Evolutionary conservation across 2,113 vertebrate species (phyloP), one percentile per base, ranked within the genome.

Genomic region (Shinisaurus crocodilurus): DNA sequence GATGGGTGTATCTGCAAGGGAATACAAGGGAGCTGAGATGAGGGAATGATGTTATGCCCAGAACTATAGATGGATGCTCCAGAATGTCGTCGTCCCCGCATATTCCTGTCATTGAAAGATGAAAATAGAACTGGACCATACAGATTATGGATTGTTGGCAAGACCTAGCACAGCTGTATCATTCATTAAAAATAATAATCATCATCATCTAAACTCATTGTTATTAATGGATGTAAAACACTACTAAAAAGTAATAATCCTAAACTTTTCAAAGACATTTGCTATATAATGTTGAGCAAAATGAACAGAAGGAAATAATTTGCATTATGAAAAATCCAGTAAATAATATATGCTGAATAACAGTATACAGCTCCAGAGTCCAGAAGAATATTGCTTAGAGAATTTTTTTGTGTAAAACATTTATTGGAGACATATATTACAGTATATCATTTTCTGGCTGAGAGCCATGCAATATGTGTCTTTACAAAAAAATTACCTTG

Each of bases 381-480:
- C 79, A 91, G 94, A 92, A 96, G 95, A 95, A 96, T 95, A 97
- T 97, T 97, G 97, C 96, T 97, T 93, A 95, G 96, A 97, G 95
- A 97, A 95, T 92, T 96, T 97, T n/a, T 90, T 96, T 96, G 95
- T 97, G 97, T 97, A 97, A 98, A 98, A 97, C 97, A 97, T 97
- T 98, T 98, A 98, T 98, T 97, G 97, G 95, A 97, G 97, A 96
- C 97, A 97, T 97, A 97, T 97, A 97, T 98, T 98, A 97, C 94
- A 96, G 96, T 97, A 97, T 97, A 97, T 97, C 96, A 97, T 96
- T 97, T 97, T 96, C 96, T 98, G 97, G 97, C 97, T 97, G 93
- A 96, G 95, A 98, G 97, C 97, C 97, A 98, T 97, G 96, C 96
- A 98, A 97, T 98, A 98, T 97, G 97, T 97, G 96, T 97, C 97